Base-by-base conservation (phyloP, 53 echinoderm and acorn worm species). In the Antedon mediterranea region DNA sequence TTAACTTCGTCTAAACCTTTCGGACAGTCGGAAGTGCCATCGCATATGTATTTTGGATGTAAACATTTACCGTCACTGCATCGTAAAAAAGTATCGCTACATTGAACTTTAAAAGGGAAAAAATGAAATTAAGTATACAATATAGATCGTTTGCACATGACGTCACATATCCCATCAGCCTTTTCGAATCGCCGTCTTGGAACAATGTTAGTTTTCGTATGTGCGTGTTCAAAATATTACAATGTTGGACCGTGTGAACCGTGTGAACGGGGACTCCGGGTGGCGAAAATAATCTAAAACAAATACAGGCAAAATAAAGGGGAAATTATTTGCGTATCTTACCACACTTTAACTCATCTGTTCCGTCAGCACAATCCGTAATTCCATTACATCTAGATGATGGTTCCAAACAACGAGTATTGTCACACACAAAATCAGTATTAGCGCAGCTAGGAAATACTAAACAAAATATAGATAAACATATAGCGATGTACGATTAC, bases 341-440 rank as follows among this genome's bases (percentile, higher is more conserved):
- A 84, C 84, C 74, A n/a, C 88, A 88, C 43, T 74, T 78, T 23
- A 84, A 73, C 32, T 88, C 88, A 44, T 88, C 88, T 26, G 84
- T 81, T 31, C 71, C 73, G 13, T 84, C 78, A 28, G 81, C 81
- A 78, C 88, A 88, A 71, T 88, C 81, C 4, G 33, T 29, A 14
- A 28, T 88, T 15, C 88, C 84, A 74, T 88, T 81, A 70, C 88
- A 88, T 26, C 84, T 32, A 7, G 75, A 31, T 9, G 28, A 32
- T 30, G 57, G n/a, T 41, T 78, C 44, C 29, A 81, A 32, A 81
- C 88, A 88, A 57, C 57, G 57, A 6, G 23, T 23, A 57, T 15
- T 23, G 57, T 57, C 57, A 57, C 57, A 57, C 9, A 23, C 57
- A 18, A 57, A 57, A 8, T 18, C 20, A 57, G 57, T 57, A 57